Conservation (phyloP, 2,113 vertebrate species). For the Actenoides lindsayi region DNA sequence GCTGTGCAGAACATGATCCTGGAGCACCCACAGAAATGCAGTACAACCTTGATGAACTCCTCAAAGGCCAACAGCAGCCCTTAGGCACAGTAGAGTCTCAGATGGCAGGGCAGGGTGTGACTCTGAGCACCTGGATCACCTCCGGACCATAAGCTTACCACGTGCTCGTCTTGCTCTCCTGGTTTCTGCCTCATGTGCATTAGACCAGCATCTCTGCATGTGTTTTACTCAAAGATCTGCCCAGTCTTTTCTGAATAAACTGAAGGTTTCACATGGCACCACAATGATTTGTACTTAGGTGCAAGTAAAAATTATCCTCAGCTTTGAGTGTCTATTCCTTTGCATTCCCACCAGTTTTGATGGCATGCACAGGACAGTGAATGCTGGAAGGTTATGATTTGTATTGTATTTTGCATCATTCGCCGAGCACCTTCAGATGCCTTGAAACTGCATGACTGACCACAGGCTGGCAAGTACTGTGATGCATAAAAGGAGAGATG, state of each 20-base stretch:
- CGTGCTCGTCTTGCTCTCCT: neutral
- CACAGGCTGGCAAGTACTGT: neutral
- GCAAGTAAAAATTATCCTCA: neutral
- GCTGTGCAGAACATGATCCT: neutral
- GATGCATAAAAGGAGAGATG: neutral
- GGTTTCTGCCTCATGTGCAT: neutral
- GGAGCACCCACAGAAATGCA: neutral
- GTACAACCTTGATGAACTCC: neutral
- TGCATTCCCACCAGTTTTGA: neutral
- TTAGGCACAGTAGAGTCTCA: neutral
- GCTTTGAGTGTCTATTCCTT: neutral
- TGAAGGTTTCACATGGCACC: neutral
- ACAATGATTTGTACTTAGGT: neutral
- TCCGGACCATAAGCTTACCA: neutral
- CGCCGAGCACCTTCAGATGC: rapidly evolving
- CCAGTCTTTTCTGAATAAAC: neutral
- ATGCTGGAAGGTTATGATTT: neutral
- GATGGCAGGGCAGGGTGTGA: neutral
- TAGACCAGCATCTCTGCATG: neutral
- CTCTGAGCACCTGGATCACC: neutral
- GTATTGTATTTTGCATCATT: neutral
- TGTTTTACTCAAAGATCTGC: neutral
- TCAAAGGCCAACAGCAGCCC: neutral
- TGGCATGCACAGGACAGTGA: rapidly evolving
- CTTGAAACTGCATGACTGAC: neutral